Conservation (phyloP, 2,113 vertebrate species). For the Naja naja region DNA sequence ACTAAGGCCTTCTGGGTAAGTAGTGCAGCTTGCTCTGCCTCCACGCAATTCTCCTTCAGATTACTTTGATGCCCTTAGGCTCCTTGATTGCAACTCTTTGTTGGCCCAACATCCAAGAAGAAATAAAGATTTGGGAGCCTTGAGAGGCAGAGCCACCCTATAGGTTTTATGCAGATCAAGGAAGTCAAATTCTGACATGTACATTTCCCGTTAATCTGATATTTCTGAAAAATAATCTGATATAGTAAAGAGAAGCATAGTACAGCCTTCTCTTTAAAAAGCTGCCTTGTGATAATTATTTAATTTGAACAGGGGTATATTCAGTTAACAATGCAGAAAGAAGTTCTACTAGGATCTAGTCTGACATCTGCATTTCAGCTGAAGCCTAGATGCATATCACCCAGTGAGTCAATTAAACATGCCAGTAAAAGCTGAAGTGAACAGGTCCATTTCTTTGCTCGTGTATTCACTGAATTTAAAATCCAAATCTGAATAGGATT, state of each 20-base stretch:
- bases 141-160: background rate
- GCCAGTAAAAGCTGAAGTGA: background rate
- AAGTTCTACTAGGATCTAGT: background rate
- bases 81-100: background rate
- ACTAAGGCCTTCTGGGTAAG: conserved; percentile 10
- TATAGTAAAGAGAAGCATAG: background rate
- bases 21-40: background rate
- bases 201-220: background rate
- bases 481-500: background rate
- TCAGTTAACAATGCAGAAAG: background rate
- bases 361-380: background rate
- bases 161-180: background rate
- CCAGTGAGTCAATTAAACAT: background rate
- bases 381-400: background rate
- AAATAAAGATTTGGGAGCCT: background rate
- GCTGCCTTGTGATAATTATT: background rate
- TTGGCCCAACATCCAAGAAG: background rate
- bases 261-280: background rate
- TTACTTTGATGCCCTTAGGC: background rate
- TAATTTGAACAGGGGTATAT: too few relatives aligned
- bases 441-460: background rate
- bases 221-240: background rate
- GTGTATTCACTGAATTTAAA: background rate
- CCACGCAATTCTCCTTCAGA: background rate
- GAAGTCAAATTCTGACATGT: background rate